phyloP scores from a whole-genome alignment of 2,797 vertebrate species.

The Ambastaia sidthimunki region DNA sequence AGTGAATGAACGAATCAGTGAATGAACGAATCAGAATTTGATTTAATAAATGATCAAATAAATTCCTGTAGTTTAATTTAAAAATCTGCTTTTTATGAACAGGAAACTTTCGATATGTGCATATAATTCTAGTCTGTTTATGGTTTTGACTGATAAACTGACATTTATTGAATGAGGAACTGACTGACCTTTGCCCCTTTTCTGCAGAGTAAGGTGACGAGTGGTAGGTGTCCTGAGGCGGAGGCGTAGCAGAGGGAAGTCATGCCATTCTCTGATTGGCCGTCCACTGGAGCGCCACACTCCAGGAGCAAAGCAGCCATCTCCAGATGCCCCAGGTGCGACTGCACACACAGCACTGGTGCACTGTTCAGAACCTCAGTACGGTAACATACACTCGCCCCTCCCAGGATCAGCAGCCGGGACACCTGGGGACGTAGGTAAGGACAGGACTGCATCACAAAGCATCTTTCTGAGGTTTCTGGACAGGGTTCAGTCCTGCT shows the following conservation, averaged over 20 bases:
- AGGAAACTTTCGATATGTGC: too few relatives aligned
- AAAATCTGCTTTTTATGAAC: too few relatives aligned
- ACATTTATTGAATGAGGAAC: constrained; percentile 40
- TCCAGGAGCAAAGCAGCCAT: constrained; percentile 89
- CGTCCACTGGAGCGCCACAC: constrained; percentile 86
- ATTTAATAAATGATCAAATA: too few relatives aligned
- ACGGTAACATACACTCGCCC: constrained; percentile 92
- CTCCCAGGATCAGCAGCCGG: constrained; percentile 92
- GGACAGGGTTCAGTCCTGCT: too few relatives aligned
- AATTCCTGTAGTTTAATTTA: too few relatives aligned
- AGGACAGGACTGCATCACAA: not conserved
- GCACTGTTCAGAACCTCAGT: constrained; percentile 94
- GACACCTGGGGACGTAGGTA: constrained; percentile 84
- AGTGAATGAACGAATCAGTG: too few relatives aligned
- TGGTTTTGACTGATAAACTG: not conserved
- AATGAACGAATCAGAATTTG: too few relatives aligned
- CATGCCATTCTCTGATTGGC: constrained; percentile 87
- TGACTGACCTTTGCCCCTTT: constrained; percentile 89
- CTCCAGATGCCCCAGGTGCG: constrained; percentile 93
- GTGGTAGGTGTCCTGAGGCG: constrained; percentile 84
- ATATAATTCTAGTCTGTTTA: constrained; percentile 2
- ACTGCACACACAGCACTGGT: constrained; percentile 91
- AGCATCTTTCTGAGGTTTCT: not conserved
- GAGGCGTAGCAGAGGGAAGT: constrained; percentile 90
- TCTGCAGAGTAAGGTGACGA: constrained; percentile 88